These are phyloP conservation scores for Poecilia picta DNA, from an alignment of 2,797 vertebrate species.

Conservation along the genomic window DNA sequence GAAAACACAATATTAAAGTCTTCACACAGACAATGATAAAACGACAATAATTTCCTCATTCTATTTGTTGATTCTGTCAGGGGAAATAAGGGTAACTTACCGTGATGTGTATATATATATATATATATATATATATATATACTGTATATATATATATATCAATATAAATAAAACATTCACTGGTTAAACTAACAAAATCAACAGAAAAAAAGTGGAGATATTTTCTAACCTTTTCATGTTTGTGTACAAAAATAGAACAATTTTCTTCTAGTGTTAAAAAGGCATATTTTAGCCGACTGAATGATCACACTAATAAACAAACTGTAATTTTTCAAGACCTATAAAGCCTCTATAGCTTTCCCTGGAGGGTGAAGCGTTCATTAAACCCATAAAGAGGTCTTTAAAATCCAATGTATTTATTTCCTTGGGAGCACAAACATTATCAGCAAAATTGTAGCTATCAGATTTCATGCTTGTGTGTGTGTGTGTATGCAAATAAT, in stretches of 20 bases:
- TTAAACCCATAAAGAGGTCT: slow-evolving; percentile 30
- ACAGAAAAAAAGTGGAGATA: background rate
- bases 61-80: background rate
- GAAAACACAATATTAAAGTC: slow-evolving; percentile 16
- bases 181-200: background rate
- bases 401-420: slow-evolving; percentile 38
- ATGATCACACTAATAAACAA: slow-evolving; percentile 9
- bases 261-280: slow-evolving; percentile 17
- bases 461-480: background rate
- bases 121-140: too few relatives aligned
- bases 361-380: slow-evolving; percentile 17
- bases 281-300: slow-evolving; percentile 7
- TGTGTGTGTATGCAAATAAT: background rate
- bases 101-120: background rate
- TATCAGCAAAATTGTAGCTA: slow-evolving; percentile 3
- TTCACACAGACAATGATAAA: slow-evolving; percentile 6
- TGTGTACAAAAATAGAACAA: background rate
- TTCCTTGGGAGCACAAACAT: slow-evolving; percentile 8
- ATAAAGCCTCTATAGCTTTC: slow-evolving; percentile 3
- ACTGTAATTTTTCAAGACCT: slow-evolving; percentile 22
- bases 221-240: slow-evolving; percentile 9
- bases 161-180: background rate
- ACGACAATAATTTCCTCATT: background rate
- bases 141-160: background rate
- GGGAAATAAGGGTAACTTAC: background rate